These are phyloP conservation scores for Hymenopus coronatus DNA, from an alignment of 2,888 invertebrate genomes.

Conservation along the genomic window DNA sequence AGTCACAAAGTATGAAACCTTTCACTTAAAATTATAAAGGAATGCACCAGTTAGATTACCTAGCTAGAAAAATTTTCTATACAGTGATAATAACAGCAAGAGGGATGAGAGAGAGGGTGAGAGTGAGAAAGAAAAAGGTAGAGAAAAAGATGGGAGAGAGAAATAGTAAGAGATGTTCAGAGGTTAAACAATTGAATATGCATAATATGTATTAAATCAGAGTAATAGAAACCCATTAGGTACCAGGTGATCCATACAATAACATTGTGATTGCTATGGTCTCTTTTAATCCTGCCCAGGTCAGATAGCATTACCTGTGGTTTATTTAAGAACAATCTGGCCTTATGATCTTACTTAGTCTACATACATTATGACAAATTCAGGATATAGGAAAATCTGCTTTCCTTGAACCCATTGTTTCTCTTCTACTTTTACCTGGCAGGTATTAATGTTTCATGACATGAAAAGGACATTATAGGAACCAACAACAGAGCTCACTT, in stretches of 20 bases:
- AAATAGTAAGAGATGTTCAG: not conserved
- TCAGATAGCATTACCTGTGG: too few relatives aligned
- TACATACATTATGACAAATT: too few relatives aligned
- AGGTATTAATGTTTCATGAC: too few relatives aligned
- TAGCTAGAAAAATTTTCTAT: not conserved
- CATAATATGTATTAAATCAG: not conserved
- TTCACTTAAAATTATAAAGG: not conserved
- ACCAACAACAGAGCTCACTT: too few relatives aligned
- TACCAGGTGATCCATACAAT: not conserved
- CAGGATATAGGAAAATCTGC: too few relatives aligned
- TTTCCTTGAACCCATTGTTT: too few relatives aligned
- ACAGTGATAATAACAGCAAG: not conserved
- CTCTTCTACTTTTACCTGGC: too few relatives aligned
- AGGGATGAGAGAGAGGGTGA: not conserved
- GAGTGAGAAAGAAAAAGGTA: too few relatives aligned
- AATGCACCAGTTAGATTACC: not conserved
- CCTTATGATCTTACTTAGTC: too few relatives aligned
- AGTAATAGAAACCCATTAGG: not conserved
- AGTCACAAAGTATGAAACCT: not conserved
- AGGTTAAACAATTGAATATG: not conserved
- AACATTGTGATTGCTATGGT: not conserved
- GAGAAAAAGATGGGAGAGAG: not conserved
- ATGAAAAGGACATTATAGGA: too few relatives aligned
- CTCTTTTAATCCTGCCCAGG: too few relatives aligned
- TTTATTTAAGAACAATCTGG: too few relatives aligned